These are phyloP conservation scores for Potamilus streckersoni DNA, from an alignment of 1,140 invertebrate genomes.

Conservation along the genomic window DNA sequence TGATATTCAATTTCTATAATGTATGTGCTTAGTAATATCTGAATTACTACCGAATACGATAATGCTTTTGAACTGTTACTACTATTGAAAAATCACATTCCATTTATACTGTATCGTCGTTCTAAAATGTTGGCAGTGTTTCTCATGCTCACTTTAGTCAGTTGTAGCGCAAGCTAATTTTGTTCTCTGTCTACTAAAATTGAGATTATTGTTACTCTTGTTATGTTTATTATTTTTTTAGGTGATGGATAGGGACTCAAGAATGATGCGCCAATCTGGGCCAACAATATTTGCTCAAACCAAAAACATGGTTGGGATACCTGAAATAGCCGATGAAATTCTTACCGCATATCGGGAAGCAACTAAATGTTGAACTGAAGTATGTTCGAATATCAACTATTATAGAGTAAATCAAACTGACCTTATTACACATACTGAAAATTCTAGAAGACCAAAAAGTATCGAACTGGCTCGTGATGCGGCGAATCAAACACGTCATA, in stretches of 20 bases:
- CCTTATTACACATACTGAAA: too few relatives aligned
- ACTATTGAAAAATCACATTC: not conserved
- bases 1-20: too few relatives aligned
- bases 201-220: too few relatives aligned
- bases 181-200: not conserved
- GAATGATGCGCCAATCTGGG: slow-evolving; percentile 61
- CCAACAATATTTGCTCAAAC: slow-evolving; percentile 66
- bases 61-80: too few relatives aligned
- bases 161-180: not conserved
- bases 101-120: not conserved
- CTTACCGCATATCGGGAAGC: slow-evolving; percentile 25
- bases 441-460: too few relatives aligned
- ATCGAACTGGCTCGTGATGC: too few relatives aligned
- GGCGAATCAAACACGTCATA: too few relatives aligned
- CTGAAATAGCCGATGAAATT: slow-evolving; percentile 50
- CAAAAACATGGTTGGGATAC: slow-evolving; percentile 59
- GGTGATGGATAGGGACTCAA: slow-evolving; percentile 65
- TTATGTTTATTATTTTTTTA: slow-evolving; percentile 13
- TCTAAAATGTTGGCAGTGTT: not conserved
- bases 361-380: not conserved
- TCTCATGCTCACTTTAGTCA: not conserved
- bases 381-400: too few relatives aligned
- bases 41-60: too few relatives aligned
- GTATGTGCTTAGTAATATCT: too few relatives aligned
- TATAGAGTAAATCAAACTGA: too few relatives aligned